These are phyloP conservation scores for Indicator indicator DNA, from an alignment of 2,113 vertebrate genomes.

Conservation along the genomic window DNA sequence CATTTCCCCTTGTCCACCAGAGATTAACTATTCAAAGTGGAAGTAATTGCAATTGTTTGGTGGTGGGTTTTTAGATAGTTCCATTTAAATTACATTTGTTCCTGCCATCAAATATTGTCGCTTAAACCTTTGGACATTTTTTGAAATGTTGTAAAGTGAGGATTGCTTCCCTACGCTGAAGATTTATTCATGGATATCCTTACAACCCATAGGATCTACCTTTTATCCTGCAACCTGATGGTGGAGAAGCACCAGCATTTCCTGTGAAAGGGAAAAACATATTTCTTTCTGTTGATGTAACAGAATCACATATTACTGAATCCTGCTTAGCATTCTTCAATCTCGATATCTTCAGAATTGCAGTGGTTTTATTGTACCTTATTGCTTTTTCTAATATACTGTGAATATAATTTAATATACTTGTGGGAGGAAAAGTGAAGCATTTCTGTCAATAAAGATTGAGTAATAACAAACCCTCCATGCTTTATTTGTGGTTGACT, in stretches of 20 bases:
- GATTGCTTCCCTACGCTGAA: neutral
- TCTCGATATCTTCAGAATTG: neutral
- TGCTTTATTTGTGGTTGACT: neutral
- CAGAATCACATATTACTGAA: neutral
- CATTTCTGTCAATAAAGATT: neutral
- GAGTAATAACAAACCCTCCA: neutral
- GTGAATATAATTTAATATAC: neutral
- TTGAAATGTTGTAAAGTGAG: neutral
- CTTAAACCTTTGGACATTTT: neutral
- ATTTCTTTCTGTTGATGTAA: neutral
- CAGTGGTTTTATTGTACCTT: neutral
- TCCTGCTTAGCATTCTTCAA: neutral
- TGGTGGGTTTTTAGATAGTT: neutral
- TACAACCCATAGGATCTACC: neutral
- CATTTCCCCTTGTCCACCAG: neutral
- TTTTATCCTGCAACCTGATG: neutral
- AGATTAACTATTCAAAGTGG: neutral
- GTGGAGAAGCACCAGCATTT: neutral
- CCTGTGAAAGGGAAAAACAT: neutral
- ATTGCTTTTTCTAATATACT: neutral
- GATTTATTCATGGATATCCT: neutral
- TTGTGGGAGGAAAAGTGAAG: neutral
- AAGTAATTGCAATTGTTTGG: neutral
- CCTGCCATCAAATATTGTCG: neutral
- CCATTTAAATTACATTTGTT: neutral